Percentiles rank a stretch among this genome's conserved stretches.
phyloP scores from a whole-genome alignment of 2,888 invertebrate genomes.

The Drosophila mettleri region DNA sequence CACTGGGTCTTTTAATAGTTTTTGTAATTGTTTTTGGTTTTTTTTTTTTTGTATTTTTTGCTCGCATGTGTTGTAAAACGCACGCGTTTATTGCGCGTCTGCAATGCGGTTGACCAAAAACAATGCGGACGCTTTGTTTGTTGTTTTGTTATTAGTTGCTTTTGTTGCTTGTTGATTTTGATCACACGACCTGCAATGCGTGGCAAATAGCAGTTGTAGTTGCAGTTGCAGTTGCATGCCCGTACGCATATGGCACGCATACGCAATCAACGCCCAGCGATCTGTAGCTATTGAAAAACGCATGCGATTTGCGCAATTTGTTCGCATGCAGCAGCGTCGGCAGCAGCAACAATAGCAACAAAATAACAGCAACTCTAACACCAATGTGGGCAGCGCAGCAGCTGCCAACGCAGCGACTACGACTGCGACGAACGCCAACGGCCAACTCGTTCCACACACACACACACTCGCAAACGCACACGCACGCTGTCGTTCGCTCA shows the following conservation, averaged over 20 bases:
- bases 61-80: constrained; percentile 43
- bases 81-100: constrained; percentile 56
- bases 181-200: constrained; percentile 60
- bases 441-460: constrained; percentile 67
- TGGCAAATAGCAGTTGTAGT: constrained; percentile 24
- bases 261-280: constrained; percentile 57
- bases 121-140: constrained; percentile 72
- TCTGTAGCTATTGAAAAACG: constrained; percentile 43
- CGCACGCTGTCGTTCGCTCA: constrained; percentile 10
- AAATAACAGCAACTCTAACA: constrained; percentile 27
- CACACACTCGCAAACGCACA: not conserved
- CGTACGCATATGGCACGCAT: constrained; percentile 54
- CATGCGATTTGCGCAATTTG: constrained; percentile 67
- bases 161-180: constrained; percentile 58
- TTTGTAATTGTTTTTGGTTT: not conserved
- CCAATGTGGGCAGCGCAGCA: constrained; percentile 42
- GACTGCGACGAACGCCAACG: constrained; percentile 37
- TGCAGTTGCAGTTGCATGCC: constrained; percentile 17
- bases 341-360: constrained; percentile 9
- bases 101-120: constrained; percentile 75
- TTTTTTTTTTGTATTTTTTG: constrained; percentile 26
- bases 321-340: constrained; percentile 26
- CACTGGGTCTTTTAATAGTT: constrained; percentile 62
- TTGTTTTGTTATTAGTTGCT: constrained; percentile 24
- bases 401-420: constrained; percentile 60